Evolutionary conservation across 53 echinoderm and acorn worm species (phyloP), one percentile per base, ranked within the genome.

Genomic region (Stichopus horrens): DNA sequence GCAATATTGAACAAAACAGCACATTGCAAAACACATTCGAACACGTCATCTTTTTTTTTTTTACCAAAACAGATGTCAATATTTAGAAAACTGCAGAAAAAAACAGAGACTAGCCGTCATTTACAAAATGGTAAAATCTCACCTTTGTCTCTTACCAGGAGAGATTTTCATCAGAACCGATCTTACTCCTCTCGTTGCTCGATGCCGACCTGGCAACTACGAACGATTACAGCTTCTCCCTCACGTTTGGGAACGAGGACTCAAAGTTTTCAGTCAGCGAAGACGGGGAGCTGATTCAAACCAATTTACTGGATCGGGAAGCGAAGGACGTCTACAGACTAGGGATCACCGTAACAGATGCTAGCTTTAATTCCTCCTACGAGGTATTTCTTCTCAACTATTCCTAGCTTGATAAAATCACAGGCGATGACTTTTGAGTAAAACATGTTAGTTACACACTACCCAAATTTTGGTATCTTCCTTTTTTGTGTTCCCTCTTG

Each of bases 291-390:
- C 91, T 96, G 77, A 94, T 86, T 5, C 83, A 90, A 77, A 93
- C 96, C n/a, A 87, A 19, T 16, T 85, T 91, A 7, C 83, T 96
- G 76, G 96, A 96, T 83, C 79, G 96, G 18, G 96, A 96, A 76
- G 10, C 16, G 23, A 93, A 88, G 73, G 94, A 86, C 0, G 57
- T 73, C 11, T 96, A 96, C 83, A 89, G 92, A 51, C 95, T 96
- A 19, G 58, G 88, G 20, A 86, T 96, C n/a, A 16, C 8, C 23
- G 5, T 87, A 20, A 54, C 7, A 5, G 87, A 87, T 14, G 23
- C 21, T 6, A 63, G 58, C 2, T 85, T 58, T 23, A 52, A 85
- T 85, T 6, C 63, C 8, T 8, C 51, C 14, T 85, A 51, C 51
- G 58, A 85, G 85, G 77, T 76, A 76, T 37, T 37, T 37, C 37